These are phyloP conservation scores for Pagetopsis macropterus DNA, from an alignment of 2,797 vertebrate genomes.

Conservation along the genomic window DNA sequence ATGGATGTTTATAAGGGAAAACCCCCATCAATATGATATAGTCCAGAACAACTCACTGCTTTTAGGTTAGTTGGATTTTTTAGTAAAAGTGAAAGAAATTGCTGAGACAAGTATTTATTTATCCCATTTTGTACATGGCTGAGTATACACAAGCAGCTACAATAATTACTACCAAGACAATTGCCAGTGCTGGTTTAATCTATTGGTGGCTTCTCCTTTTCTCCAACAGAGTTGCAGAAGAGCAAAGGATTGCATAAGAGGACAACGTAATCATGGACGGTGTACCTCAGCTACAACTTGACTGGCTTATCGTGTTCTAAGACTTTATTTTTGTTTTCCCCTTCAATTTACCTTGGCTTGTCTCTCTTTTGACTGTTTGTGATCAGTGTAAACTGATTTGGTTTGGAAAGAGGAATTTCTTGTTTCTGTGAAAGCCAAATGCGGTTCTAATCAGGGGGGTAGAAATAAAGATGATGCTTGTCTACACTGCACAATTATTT, in stretches of 20 bases:
- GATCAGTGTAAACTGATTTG: constrained; percentile 4
- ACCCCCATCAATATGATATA: too few relatives aligned
- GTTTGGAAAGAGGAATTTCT: constrained; percentile 23
- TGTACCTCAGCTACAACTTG: not conserved
- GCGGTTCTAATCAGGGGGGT: constrained; percentile 7
- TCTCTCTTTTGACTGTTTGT: constrained; percentile 30
- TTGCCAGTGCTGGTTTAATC: not conserved
- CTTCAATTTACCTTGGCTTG: constrained; percentile 5
- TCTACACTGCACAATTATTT: constrained; percentile 24
- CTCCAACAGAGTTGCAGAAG: constrained; percentile 48
- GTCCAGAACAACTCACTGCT: too few relatives aligned
- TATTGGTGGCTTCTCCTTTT: not conserved
- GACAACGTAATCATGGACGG: not conserved
- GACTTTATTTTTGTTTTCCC: not conserved
- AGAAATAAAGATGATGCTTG: constrained; percentile 54
- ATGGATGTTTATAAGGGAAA: too few relatives aligned
- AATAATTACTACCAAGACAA: not conserved
- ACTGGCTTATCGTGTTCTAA: not conserved
- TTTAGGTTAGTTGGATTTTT: not conserved
- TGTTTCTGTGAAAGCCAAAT: constrained; percentile 44
- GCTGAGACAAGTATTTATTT: not conserved
- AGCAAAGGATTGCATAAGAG: constrained; percentile 24
- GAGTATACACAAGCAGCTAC: not conserved
- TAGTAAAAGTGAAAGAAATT: not conserved
- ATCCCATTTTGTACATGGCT: not conserved